Base-by-base conservation (phyloP, 30 jellyfish, hydroid and myxozoan genomes). In the Sanderia malayensis region DNA sequence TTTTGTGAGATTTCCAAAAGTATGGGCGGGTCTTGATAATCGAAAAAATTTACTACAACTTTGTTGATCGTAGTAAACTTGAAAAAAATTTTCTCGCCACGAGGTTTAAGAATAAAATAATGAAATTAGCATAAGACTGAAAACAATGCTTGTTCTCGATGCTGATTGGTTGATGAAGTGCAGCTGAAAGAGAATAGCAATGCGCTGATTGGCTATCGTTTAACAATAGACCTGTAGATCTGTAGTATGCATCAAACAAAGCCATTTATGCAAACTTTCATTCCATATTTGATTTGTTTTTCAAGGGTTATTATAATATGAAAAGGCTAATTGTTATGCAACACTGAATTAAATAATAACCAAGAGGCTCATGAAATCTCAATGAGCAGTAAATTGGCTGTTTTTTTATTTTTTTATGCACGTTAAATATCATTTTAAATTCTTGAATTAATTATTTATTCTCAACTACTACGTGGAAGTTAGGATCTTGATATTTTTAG, bases 101-200 rank as follows among this genome's bases (percentile, higher is more conserved):
- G 92, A 80, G 92, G 92, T 70, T 76, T 80, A 80, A 67, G 75
- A 69, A 80, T 68, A 80, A 69, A 61, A 26, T 49, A 41, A 68
- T 63, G 58, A 64, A 76, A 78, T 78, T 63, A 17, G 80, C 92
- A 67, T 80, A 80, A 76, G 75, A 29, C 37, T 30, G 76, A 79
- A 68, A 76, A 65, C 77, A 65, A 65, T 24, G 46, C 61, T 15
- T 15, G 32, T 24, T 34, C 61, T 7, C 34, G 26, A 2, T 67
- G 46, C 58, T 65, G 77, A 65, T 65, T 65, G 77, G 77, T 32
- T 23, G 31, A 65, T 7, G 4, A 6, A 17, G 28, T 4, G 49
- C 77, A 65, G 77, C 77, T 65, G 77, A 19, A 49, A 75, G 52
- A 33, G 72, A 30, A 20, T 29, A 27, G 79, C 72, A 23, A 37